Percentiles rank a stretch among this genome's conserved stretches.
phyloP scores from a whole-genome alignment of 1,140 invertebrate genomes.

The Drosophila micromelanica region DNA sequence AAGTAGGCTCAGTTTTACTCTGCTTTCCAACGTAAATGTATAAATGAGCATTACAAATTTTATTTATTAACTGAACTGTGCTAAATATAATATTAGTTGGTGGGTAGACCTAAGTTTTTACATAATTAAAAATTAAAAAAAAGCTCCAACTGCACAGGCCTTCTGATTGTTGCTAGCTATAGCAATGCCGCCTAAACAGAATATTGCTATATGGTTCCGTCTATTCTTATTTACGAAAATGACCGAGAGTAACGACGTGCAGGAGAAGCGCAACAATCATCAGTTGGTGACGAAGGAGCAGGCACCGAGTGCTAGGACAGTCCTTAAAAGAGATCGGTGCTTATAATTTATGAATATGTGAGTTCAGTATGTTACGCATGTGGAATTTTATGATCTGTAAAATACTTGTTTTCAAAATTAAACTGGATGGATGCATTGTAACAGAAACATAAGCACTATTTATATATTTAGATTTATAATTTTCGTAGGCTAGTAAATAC shows the following conservation, averaged over 20 bases:
- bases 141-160: too few species aligned
- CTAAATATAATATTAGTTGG: too few species aligned
- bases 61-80: too few species aligned
- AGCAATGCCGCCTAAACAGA: slow-evolving; percentile 1
- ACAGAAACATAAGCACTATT: slow-evolving; percentile 58
- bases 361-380: too few species aligned
- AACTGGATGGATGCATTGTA: slow-evolving; percentile 6
- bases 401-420: background rate
- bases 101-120: too few species aligned
- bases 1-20: too few species aligned
- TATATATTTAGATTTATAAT: slow-evolving; percentile 59
- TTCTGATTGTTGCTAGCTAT: too few species aligned
- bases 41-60: too few species aligned
- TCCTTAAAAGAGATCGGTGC: background rate
- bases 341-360: too few species aligned
- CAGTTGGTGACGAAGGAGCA: background rate
- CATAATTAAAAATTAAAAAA: too few species aligned
- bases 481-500: slow-evolving; percentile 60
- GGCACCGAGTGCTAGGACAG: too few species aligned
- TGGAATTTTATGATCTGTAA: background rate
- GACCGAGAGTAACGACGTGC: slow-evolving; percentile 84
- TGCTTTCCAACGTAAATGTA: too few species aligned
- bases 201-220: slow-evolving; percentile 98
- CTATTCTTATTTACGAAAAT: slow-evolving; percentile 92
- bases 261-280: slow-evolving; percentile 3